phyloP scores from a whole-genome alignment of 2,113 vertebrate genomes.

The Clarias magur region DNA sequence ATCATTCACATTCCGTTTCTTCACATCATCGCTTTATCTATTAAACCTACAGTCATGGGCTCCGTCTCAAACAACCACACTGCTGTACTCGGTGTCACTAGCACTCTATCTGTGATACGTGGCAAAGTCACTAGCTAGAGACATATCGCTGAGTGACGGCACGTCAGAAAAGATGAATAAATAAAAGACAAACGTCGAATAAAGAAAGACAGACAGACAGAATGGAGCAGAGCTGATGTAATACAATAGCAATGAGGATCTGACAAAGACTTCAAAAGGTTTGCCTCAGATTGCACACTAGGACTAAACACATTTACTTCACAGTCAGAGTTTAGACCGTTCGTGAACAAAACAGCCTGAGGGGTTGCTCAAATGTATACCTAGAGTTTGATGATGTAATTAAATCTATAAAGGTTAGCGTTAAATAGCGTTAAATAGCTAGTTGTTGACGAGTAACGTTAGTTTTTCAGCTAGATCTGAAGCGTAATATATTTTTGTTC shows the following conservation, averaged over 20 bases:
- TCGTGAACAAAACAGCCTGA: not conserved
- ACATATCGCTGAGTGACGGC: constrained; percentile 33
- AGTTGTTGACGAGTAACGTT: not conserved
- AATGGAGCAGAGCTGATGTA: constrained; percentile 59
- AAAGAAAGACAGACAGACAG: constrained; percentile 32
- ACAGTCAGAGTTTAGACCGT: not conserved
- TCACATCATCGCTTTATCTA: constrained; percentile 3
- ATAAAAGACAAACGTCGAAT: constrained; percentile 7
- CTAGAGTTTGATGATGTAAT: not conserved
- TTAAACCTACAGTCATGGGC: not conserved
- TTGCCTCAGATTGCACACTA: not conserved
- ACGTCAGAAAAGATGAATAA: constrained; percentile 41
- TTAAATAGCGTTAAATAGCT: too few relatives aligned
- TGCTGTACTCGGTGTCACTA: not conserved
- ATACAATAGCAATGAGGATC: constrained; percentile 55
- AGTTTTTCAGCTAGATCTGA: not conserved
- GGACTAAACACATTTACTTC: not conserved
- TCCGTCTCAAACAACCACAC: not conserved
- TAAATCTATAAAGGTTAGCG: not conserved
- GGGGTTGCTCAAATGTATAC: not conserved
- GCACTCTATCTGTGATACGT: not conserved
- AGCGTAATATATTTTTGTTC: not conserved
- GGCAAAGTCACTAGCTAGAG: not conserved
- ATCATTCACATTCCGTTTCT: not conserved
- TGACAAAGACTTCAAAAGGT: not conserved